phyloP scores from a whole-genome alignment of 2,888 invertebrate genomes.

The Xanthia icteritia region DNA sequence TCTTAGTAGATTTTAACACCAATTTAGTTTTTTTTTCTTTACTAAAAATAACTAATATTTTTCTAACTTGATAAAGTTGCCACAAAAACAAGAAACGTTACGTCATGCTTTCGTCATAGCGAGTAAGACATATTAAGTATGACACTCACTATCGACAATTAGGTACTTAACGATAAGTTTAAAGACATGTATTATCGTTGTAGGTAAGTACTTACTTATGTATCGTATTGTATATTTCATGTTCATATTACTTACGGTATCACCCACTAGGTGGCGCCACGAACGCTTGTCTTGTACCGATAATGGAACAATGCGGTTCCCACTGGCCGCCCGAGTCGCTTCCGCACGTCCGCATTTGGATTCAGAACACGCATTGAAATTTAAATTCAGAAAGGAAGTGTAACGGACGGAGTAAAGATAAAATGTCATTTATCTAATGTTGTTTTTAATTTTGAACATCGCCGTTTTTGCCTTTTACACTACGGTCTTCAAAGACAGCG shows the following conservation, averaged over 20 bases:
- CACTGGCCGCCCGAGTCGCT: constrained; percentile 66
- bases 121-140: neutral
- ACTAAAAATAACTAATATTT: neutral
- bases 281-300: constrained; percentile 70
- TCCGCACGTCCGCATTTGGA: constrained; percentile 79
- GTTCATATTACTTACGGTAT: constrained; percentile 63
- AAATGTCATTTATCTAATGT: neutral
- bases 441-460: neutral
- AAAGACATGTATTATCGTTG: constrained; percentile 43
- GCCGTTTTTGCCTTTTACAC: neutral
- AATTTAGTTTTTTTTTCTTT: too few relatives aligned
- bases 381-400: constrained; percentile 66
- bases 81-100: neutral
- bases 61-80: neutral
- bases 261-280: constrained; percentile 75
- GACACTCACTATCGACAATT: constrained; percentile 53
- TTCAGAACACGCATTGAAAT: constrained; percentile 80
- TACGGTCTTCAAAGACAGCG: neutral
- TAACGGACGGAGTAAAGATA: constrained; percentile 40
- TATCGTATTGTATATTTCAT: constrained; percentile 49
- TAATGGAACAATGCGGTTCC: constrained; percentile 75
- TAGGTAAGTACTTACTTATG: constrained; percentile 19
- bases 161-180: constrained; percentile 4
- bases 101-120: neutral
- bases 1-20: neutral